A percentile compares a stretch with the other conserved stretches of the same genome.
Conservation (phyloP, 2,797 vertebrate species). For the Gouania willdenowi region DNA sequence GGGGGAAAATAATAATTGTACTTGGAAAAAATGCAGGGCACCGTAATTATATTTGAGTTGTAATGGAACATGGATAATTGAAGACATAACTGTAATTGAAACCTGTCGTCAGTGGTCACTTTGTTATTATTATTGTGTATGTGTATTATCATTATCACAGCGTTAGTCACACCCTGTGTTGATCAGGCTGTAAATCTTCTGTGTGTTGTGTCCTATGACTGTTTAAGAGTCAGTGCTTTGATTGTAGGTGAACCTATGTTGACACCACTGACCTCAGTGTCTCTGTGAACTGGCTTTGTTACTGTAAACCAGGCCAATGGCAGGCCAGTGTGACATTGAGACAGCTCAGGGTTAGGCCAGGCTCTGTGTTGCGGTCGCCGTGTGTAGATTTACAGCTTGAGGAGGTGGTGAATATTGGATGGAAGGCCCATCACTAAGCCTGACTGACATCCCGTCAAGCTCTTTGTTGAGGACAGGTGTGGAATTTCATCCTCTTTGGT, state of each 20-base stretch:
- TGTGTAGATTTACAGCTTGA: conserved; percentile 71
- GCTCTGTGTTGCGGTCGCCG: conserved; percentile 35
- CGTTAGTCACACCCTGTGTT: background rate
- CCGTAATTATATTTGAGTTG: too few species aligned
- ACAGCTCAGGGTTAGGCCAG: conserved; percentile 41
- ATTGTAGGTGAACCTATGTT: background rate
- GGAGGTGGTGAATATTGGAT: conserved; percentile 82
- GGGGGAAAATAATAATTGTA: too few species aligned
- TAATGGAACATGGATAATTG: too few species aligned
- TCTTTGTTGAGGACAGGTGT: conserved; percentile 71
- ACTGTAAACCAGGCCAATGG: conserved; percentile 47
- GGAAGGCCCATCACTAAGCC: conserved; percentile 71
- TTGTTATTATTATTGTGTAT: too few species aligned
- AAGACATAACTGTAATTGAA: too few species aligned
- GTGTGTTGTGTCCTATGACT: background rate
- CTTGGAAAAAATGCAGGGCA: too few species aligned
- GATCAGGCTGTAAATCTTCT: background rate
- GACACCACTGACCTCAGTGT: conserved; percentile 13
- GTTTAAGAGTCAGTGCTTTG: background rate
- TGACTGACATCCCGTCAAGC: conserved; percentile 73
- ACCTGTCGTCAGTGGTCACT: too few species aligned
- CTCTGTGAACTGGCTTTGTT: conserved; percentile 43
- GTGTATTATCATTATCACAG: too few species aligned
- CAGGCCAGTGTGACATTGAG: conserved; percentile 44
- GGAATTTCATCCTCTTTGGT: conserved; percentile 76